Conservation (phyloP, 2,888 invertebrate genomes). For the Melipona beecheii region DNA sequence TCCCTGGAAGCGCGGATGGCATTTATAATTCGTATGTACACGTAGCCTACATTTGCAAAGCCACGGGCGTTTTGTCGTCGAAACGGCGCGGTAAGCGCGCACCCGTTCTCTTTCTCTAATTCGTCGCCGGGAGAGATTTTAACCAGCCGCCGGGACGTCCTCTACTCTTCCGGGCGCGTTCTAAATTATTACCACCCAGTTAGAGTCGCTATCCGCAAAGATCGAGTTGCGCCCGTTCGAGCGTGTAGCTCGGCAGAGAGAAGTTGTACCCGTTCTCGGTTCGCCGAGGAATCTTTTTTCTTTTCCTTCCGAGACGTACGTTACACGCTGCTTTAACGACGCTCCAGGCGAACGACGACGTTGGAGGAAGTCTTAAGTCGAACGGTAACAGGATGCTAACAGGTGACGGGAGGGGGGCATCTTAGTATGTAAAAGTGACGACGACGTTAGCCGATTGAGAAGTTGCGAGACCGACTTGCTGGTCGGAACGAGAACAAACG, state of each 20-base stretch:
- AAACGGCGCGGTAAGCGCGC: not conserved
- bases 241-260: not conserved
- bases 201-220: not conserved
- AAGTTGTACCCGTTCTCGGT: conserved; percentile 9
- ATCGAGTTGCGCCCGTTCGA: conserved; percentile 11
- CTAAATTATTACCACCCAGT: conserved; percentile 3
- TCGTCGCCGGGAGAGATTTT: conserved; percentile 24
- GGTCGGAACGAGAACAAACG: conserved; percentile 2
- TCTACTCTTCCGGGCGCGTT: not conserved
- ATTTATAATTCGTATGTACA: conserved; percentile 33
- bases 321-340: conserved; percentile 54
- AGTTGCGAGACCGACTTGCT: not conserved
- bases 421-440: conserved; percentile 46
- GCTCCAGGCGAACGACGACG: conserved; percentile 22
- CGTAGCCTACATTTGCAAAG: conserved; percentile 27
- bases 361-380: conserved; percentile 26
- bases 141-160: conserved; percentile 1
- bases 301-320: conserved; percentile 34
- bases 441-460: conserved; percentile 54
- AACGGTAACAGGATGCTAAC: not conserved
- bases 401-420: not conserved
- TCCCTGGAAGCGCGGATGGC: not conserved
- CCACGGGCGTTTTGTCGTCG: not conserved
- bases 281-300: conserved; percentile 22
- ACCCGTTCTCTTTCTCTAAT: conserved; percentile 8